Base-by-base conservation (phyloP, 1,140 invertebrate genomes). In the Theocolax elegans region DNA sequence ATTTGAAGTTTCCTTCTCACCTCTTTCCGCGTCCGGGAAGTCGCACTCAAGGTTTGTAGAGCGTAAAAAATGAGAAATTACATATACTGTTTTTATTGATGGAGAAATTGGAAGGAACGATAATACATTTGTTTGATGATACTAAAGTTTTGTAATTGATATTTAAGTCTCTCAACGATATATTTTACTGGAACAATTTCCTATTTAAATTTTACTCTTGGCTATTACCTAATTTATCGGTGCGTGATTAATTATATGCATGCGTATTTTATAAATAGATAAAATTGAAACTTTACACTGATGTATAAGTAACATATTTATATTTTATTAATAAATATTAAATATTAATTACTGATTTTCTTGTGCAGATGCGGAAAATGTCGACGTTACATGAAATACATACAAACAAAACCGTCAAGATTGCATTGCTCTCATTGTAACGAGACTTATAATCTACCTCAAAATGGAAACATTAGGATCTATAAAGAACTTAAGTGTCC, bases 401-500 rank as follows among this genome's bases (percentile, higher is more conserved):
- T 99, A 64, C 93, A 95, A 86, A 93, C 95, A 0, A 97, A 97
- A 83, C 97, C 97, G 1, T 93, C 93, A 0, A 90, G 98, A 29
- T 89, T 99, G 9, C 96, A 98, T 84, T 99, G 98, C 80, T 91
- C 94, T 0, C 92, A 93, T 76, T 99, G 98, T 83, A 95, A 99
- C 80, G 97, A 99, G 83, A 99, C 98, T 0, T 95, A 98, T 77
- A 93, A 93, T 76, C 86, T 99, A 59, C 97, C 97, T 0, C 95
- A 96, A 83, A 96, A 97, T 85, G 96, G 96, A 21, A 95, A 92
- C 72, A 93, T 99, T 59, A 92, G 95, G 75, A 91, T 96, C 40
- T 99, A 97, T 80, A 96, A 96, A 73, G 98, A 99, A 86, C 86
- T 97, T 23, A 96, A 96, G 83, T 99, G 98, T 87, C 98, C 98